Conservation (phyloP, 2,888 invertebrate genomes). For the Ethmia dodecea region DNA sequence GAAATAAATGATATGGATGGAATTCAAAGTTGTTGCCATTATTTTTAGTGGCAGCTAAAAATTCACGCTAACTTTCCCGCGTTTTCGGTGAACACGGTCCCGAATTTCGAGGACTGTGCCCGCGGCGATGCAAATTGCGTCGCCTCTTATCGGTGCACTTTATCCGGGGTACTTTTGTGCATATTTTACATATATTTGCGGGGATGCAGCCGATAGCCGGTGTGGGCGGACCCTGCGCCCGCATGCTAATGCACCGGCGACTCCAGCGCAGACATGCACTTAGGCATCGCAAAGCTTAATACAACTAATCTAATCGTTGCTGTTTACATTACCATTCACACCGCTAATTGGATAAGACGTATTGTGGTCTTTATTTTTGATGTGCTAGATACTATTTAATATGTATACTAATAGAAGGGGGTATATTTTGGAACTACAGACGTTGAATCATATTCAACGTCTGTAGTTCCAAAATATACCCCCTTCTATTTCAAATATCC, state of each 20-base stretch:
- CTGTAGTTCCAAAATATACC: too few relatives aligned
- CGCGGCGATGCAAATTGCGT: constrained; percentile 69
- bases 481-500: too few relatives aligned
- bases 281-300: constrained; percentile 28
- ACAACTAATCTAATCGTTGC: constrained; percentile 12
- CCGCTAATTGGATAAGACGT: constrained; percentile 7
- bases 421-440: too few relatives aligned
- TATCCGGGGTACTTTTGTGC: constrained; percentile 70
- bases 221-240: constrained; percentile 57
- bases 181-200: constrained; percentile 71
- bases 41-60: too few relatives aligned
- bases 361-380: too few relatives aligned
- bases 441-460: too few relatives aligned
- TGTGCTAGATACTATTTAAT: too few relatives aligned
- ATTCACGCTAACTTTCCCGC: constrained; percentile 7
- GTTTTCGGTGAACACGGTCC: constrained; percentile 53
- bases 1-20: too few relatives aligned
- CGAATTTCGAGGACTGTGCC: constrained; percentile 49
- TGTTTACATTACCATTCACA: constrained; percentile 11
- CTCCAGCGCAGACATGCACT: constrained; percentile 39
- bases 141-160: constrained; percentile 68
- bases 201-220: constrained; percentile 55
- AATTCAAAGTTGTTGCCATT: too few relatives aligned
- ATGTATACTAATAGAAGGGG: too few relatives aligned
- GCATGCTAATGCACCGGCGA: constrained; percentile 56